Percentiles rank a stretch among this genome's conserved stretches.
Conservation (phyloP, 1,140 invertebrate genomes). For the Lepidurus apus region DNA sequence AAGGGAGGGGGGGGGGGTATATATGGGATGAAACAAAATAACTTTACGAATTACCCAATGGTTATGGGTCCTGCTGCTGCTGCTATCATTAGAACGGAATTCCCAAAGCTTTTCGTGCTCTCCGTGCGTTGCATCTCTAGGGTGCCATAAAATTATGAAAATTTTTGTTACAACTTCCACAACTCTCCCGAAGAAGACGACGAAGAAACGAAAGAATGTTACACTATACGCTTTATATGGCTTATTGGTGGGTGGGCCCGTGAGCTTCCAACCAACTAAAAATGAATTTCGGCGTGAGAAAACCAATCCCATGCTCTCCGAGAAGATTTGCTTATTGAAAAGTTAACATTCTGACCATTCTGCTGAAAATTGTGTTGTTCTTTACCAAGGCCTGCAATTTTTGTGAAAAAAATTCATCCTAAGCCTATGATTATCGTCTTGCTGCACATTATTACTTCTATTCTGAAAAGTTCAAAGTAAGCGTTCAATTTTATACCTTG, state of each 20-base stretch:
- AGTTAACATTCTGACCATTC: no score
- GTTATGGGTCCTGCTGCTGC: not conserved
- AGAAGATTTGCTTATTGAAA: not conserved
- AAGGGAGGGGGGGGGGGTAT: no score
- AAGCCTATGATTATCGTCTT: no score
- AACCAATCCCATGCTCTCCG: not conserved
- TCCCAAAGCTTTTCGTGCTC: slow-evolving; percentile 8
- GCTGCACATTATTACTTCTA: no score
- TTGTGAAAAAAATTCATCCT: no score
- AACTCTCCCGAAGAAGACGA: not conserved
- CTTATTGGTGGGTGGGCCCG: not conserved
- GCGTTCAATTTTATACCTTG: no score
- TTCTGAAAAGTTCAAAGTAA: no score
- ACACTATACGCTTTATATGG: not conserved
- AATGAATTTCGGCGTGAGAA: not conserved
- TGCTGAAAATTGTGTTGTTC: no score
- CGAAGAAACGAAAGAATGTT: slow-evolving; percentile 2
- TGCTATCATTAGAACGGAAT: not conserved
- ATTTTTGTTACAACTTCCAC: not conserved
- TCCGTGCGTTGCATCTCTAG: not conserved
- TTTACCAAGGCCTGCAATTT: no score
- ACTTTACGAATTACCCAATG: not conserved
- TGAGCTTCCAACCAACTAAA: not conserved
- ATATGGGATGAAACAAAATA: not conserved
- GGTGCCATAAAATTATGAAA: slow-evolving; percentile 4